Evolutionary conservation across 2,113 vertebrate genomes (phyloP).

Genomic region (Microtus montanus): DNA sequence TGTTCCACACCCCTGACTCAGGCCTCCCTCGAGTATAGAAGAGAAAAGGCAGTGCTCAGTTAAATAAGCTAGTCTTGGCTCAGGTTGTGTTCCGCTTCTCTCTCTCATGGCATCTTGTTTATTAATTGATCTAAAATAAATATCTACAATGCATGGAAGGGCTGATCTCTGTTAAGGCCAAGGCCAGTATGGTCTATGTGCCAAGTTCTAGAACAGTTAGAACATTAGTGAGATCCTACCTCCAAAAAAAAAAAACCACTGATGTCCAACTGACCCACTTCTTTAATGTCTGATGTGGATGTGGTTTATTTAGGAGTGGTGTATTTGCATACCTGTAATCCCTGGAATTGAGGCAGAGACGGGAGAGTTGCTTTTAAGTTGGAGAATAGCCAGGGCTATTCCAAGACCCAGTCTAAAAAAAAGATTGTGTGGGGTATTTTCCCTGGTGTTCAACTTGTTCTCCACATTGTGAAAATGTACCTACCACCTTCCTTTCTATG

Average conservation of each 20-base stretch:
- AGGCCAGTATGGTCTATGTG: no score
- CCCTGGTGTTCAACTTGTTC: constrained; percentile 11
- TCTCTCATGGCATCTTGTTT: background rate
- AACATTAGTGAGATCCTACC: background rate
- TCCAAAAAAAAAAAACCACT: background rate
- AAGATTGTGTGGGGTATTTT: background rate
- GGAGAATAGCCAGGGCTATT: background rate
- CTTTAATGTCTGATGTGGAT: background rate
- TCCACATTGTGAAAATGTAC: background rate
- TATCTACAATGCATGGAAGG: background rate
- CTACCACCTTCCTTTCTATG: background rate
- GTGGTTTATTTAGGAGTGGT: background rate
- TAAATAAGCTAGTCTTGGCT: background rate
- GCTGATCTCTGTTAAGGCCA: background rate
- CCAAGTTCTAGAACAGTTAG: background rate
- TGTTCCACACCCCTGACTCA: rapidly evolving
- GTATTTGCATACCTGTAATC: background rate
- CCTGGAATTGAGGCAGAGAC: background rate
- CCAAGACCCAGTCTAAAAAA: background rate
- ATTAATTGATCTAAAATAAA: background rate
- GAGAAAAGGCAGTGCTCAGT: background rate
- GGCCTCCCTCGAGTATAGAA: background rate
- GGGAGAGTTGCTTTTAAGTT: background rate
- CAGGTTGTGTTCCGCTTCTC: constrained; percentile 6
- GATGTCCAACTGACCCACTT: background rate